Conservation (phyloP, 1,140 invertebrate species). For the Drosophila athabasca region DNA sequence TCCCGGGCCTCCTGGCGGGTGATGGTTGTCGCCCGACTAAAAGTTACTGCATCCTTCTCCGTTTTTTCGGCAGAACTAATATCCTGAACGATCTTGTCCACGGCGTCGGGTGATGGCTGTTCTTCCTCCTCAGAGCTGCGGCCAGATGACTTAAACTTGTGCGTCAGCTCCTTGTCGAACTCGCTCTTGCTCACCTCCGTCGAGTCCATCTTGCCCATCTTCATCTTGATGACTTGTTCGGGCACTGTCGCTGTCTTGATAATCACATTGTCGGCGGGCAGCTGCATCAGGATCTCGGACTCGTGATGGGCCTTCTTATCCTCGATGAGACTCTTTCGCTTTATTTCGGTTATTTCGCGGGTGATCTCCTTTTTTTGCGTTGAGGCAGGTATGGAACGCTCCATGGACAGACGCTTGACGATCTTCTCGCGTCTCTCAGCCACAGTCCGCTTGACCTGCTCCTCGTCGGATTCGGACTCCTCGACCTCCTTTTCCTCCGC, state of each 20-base stretch:
- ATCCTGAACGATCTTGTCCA: slow-evolving; percentile 75
- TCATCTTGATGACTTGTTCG: slow-evolving; percentile 83
- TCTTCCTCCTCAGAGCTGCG: slow-evolving; percentile 80
- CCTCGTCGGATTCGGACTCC: slow-evolving; percentile 86
- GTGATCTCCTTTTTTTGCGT: slow-evolving; percentile 88
- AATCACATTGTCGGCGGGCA: slow-evolving; percentile 81
- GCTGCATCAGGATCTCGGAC: slow-evolving; percentile 84
- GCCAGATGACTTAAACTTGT: slow-evolving; percentile 78
- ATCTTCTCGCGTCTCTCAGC: slow-evolving; percentile 89
- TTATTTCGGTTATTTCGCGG: slow-evolving; percentile 88
- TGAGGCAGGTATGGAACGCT: slow-evolving; percentile 87
- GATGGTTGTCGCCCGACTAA: slow-evolving; percentile 56
- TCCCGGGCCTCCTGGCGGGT: slow-evolving; percentile 71
- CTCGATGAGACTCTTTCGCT: slow-evolving; percentile 86
- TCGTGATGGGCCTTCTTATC: slow-evolving; percentile 86
- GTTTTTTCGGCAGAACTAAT: slow-evolving; percentile 72
- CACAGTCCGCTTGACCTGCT: slow-evolving; percentile 88
- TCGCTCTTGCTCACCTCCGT: slow-evolving; percentile 78
- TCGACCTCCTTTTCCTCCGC: slow-evolving; percentile 89
- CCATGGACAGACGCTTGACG: slow-evolving; percentile 87
- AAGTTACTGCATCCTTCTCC: slow-evolving; percentile 52
- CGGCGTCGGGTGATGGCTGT: slow-evolving; percentile 36
- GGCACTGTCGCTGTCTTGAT: slow-evolving; percentile 79
- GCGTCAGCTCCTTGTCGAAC: slow-evolving; percentile 82
- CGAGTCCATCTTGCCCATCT: slow-evolving; percentile 80